Evolutionary conservation across 2,113 vertebrate genomes (phyloP).

Genomic region (Charina bottae): DNA sequence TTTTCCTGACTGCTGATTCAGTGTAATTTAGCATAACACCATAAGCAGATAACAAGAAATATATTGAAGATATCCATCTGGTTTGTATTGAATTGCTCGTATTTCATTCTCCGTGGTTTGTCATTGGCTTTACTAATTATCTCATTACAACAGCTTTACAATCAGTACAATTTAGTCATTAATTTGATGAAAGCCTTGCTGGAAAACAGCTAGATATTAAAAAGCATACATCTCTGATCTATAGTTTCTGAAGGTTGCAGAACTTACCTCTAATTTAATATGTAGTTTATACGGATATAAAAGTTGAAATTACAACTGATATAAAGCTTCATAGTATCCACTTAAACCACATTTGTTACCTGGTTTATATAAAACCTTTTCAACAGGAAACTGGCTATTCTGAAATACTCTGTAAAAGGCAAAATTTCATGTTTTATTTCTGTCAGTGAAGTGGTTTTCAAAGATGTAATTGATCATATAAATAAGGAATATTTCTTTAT

Average conservation of each 20-base stretch:
- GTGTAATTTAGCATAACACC: constrained; percentile 75
- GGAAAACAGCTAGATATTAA: constrained; percentile 74
- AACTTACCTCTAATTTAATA: constrained; percentile 50
- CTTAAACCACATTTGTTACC: constrained; percentile 31
- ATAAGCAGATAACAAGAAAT: constrained; percentile 73
- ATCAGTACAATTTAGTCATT: constrained; percentile 72
- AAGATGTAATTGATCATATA: constrained; percentile 35
- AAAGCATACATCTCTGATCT: constrained; percentile 77
- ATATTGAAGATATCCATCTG: constrained; percentile 81
- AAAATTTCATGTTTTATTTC: constrained; percentile 19
- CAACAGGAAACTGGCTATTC: not conserved
- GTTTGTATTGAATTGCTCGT: constrained; percentile 49
- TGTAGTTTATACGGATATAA: constrained; percentile 56
- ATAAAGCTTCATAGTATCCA: fast-evolving
- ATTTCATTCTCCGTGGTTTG: constrained; percentile 60
- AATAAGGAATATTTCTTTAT: constrained; percentile 32
- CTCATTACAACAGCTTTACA: constrained; percentile 70
- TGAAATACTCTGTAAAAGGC: constrained; percentile 3
- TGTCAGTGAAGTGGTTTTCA: constrained; percentile 19
- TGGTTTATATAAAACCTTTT: not conserved
- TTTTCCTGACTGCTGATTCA: constrained; percentile 59
- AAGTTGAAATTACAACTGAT: constrained; percentile 42
- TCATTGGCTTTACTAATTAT: constrained; percentile 71
- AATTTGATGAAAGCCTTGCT: constrained; percentile 62
- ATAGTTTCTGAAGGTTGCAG: constrained; percentile 42